Percentiles rank a stretch among this genome's conserved stretches.
These are phyloP conservation scores for Acanthiza pusilla DNA, from an alignment of 2,797 vertebrate species.

Conservation along the genomic window DNA sequence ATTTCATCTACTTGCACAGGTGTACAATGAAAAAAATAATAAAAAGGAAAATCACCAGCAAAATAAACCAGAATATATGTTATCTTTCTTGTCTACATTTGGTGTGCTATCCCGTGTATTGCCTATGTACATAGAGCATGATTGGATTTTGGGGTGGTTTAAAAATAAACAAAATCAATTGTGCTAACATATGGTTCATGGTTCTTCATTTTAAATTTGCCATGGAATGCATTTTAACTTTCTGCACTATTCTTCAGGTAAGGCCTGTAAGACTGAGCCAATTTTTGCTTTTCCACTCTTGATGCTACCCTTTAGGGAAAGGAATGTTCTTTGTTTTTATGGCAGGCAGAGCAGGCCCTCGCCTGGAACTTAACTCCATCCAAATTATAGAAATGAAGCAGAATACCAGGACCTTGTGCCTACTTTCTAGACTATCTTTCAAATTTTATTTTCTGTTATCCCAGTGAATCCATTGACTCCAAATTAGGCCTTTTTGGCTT, in stretches of 20 bases:
- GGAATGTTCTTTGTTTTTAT: neutral
- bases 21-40: neutral
- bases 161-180: constrained; percentile 53
- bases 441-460: neutral
- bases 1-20: neutral
- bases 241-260: neutral
- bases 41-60: neutral
- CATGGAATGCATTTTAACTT: neutral
- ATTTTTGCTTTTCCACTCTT: neutral
- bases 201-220: neutral
- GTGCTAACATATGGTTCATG: neutral
- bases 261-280: neutral
- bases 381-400: neutral
- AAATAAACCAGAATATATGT: neutral
- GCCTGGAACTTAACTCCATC: neutral
- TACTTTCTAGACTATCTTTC: neutral
- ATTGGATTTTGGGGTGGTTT: constrained; percentile 5
- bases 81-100: neutral
- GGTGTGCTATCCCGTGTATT: neutral
- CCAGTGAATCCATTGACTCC: rapidly evolving
- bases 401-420: too few relatives aligned
- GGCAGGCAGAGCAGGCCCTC: neutral
- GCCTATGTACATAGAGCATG: constrained; percentile 39
- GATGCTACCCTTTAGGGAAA: neutral
- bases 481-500: neutral